These are phyloP conservation scores for Eupithecia tripunctaria DNA, from an alignment of 2,888 invertebrate species.

Conservation along the genomic window DNA sequence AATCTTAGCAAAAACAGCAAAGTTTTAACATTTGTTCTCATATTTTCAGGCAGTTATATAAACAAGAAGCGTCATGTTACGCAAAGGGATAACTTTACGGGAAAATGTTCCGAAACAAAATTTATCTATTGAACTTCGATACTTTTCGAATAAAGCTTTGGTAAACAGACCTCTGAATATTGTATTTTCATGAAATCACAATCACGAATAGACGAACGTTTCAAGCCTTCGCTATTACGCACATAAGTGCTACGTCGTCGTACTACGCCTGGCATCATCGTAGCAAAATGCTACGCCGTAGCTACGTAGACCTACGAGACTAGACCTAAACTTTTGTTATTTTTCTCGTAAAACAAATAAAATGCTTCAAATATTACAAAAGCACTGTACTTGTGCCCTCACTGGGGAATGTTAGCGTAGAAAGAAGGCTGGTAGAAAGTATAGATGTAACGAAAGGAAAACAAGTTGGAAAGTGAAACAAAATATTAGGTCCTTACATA, in stretches of 20 bases:
- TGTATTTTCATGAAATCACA: conserved; percentile 1
- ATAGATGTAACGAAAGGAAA: no score
- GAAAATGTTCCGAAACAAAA: conserved; percentile 29
- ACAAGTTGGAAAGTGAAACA: no score
- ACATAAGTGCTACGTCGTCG: neutral
- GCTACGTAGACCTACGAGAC: neutral
- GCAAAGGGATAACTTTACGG: conserved; percentile 26
- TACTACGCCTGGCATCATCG: neutral
- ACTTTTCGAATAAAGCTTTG: conserved; percentile 12
- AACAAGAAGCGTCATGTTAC: conserved; percentile 29
- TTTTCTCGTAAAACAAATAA: no score
- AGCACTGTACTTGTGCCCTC: no score
- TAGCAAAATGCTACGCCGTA: conserved; percentile 7
- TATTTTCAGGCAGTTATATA: conserved; percentile 27
- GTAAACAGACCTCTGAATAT: neutral
- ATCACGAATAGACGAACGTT: neutral
- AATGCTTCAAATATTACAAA: no score
- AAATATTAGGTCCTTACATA: no score
- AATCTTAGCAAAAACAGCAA: neutral
- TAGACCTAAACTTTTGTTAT: no score
- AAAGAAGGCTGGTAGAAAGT: no score
- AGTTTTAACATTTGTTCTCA: conserved; percentile 10
- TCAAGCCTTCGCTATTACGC: neutral
- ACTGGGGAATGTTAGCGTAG: no score
- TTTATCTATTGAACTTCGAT: conserved; percentile 31